These are phyloP conservation scores for Oceanodroma leucorhoa DNA, from an alignment of 2,797 vertebrate genomes.

Conservation along the genomic window DNA sequence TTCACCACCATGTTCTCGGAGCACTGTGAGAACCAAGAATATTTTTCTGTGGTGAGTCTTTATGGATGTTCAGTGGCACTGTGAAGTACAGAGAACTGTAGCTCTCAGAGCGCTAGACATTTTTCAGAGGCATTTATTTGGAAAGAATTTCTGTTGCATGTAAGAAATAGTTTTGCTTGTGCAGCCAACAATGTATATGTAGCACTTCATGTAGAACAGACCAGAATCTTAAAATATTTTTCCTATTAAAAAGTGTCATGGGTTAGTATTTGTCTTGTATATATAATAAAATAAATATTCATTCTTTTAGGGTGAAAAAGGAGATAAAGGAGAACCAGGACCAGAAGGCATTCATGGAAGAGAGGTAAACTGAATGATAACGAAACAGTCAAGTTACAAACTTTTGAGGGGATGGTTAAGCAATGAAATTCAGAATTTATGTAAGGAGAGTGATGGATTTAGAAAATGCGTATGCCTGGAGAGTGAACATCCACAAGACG, in stretches of 20 bases:
- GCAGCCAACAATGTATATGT: neutral
- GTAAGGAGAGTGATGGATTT: neutral
- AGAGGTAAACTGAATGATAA: conserved; percentile 65
- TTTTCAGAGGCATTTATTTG: neutral
- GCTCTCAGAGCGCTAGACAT: neutral
- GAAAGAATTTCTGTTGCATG: neutral
- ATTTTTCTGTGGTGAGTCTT: neutral
- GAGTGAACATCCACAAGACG: neutral
- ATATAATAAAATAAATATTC: conserved; percentile 22
- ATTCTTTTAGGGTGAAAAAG: conserved; percentile 76
- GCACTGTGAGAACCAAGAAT: neutral
- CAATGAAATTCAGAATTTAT: neutral
- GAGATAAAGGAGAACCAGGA: conserved; percentile 73
- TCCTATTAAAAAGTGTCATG: neutral
- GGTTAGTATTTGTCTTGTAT: neutral
- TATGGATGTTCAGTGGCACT: neutral
- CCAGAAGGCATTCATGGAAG: conserved; percentile 69
- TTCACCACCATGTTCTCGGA: neutral
- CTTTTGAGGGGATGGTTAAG: neutral
- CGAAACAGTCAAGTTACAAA: neutral
- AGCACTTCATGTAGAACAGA: neutral
- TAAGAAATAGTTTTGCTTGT: neutral
- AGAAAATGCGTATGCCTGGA: neutral
- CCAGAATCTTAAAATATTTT: neutral
- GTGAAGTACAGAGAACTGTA: neutral